Evolutionary conservation across 2,113 vertebrate genomes (phyloP).

Genomic region (Motacilla alba): DNA sequence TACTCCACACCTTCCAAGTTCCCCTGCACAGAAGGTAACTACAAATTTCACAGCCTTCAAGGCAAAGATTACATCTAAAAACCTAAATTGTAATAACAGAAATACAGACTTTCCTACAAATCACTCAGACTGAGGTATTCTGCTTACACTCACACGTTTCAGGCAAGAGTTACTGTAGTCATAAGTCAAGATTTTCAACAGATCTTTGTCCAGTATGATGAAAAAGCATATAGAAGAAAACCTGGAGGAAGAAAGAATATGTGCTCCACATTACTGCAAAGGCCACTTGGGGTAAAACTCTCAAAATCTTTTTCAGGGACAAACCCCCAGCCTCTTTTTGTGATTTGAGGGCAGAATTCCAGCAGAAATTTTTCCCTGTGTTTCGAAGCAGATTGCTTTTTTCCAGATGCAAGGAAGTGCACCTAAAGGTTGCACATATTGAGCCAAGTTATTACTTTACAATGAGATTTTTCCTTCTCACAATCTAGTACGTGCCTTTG

Average conservation of each 20-base stretch:
- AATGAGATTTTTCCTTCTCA: background rate
- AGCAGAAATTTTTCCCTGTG: background rate
- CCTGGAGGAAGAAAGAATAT: background rate
- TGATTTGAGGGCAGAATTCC: background rate
- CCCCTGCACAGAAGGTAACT: background rate
- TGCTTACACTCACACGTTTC: background rate
- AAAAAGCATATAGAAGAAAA: background rate
- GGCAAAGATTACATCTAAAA: background rate
- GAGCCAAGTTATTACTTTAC: background rate
- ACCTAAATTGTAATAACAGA: background rate
- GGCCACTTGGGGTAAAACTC: background rate
- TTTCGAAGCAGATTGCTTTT: background rate
- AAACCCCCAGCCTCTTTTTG: background rate
- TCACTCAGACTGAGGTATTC: background rate
- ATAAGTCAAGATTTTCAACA: background rate
- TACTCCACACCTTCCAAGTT: background rate
- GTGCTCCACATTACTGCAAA: background rate
- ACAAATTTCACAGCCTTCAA: background rate
- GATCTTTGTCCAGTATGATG: background rate
- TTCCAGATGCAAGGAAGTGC: background rate
- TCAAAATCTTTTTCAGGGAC: background rate
- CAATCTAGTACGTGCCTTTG: background rate
- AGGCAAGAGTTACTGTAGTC: background rate
- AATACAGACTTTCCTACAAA: background rate
- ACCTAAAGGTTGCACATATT: background rate